Evolutionary conservation across 2,797 vertebrate genomes (phyloP), one percentile per base, ranked within the genome.

Genomic region (Pangasius djambal): DNA sequence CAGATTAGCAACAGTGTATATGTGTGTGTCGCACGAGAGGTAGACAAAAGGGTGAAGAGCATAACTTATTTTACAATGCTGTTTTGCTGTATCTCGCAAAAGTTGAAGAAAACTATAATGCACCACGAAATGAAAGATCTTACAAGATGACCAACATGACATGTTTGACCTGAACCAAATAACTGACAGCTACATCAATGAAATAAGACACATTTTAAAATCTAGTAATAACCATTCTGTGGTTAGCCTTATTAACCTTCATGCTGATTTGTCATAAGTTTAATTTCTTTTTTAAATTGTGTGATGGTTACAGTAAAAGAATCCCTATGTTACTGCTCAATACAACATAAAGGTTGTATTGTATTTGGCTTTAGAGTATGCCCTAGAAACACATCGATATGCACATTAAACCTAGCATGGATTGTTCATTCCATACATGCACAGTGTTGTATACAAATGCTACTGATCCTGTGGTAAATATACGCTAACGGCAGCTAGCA

Each of bases 1-100:
- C 89, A 90, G 93, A 94, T 94, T 94, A 94, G 89, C 77, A 74
- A 81, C 89, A 83, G 86, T 48, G 16, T 83, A 18, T 85, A 28
- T 18, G 48, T 50, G 22, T 50, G 44, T 50, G 44, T 4, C 5
- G 9, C 25, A 63, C 22, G 50, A 87, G 50, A 82, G 50, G 40
- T n/a, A 83, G 40, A 31, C 59, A 48, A 67, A 7, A 83, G 6
- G 13, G 40, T 48, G 20, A 72, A 72, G 34, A 31, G 82, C 1
- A 25, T 28, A 61, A 28, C 50, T 70, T 55, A 44, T 40, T 59
- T 37, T 18, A 72, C 61, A 65, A 18, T 15, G 20, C 44, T 67
- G 74, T n/a, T 86, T 87, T 4, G 22, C 57, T 78, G n/a, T 22
- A 87, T 78, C 1, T 44, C 15, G 2, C 25, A 74, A 34, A 81